Evolutionary conservation across 2,113 vertebrate genomes (phyloP).

Genomic region (Sebastes schlegelii): DNA sequence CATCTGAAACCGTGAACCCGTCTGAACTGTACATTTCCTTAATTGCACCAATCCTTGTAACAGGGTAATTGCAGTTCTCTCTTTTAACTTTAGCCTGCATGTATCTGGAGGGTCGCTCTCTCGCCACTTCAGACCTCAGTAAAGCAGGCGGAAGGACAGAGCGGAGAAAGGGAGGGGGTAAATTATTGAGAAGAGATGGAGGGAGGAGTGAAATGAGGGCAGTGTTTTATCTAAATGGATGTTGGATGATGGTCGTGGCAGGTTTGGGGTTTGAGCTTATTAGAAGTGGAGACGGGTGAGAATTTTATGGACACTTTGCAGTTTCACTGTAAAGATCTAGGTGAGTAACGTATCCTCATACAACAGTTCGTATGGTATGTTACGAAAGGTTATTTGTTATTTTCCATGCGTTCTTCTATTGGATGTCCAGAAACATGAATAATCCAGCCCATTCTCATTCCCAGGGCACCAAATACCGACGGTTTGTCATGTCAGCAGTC

Average conservation of each 20-base stretch:
- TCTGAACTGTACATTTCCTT: constrained; percentile 81
- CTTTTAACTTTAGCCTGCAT: constrained; percentile 49
- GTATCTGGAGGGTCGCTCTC: constrained; percentile 35
- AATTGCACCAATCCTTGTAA: constrained; percentile 77
- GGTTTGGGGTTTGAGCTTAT: constrained; percentile 28
- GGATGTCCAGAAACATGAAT: too few species aligned
- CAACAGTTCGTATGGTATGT: too few species aligned
- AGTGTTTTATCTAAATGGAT: constrained; percentile 46
- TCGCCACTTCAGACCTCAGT: constrained; percentile 5
- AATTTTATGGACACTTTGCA: constrained; percentile 7
- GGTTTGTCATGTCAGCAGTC: too few species aligned
- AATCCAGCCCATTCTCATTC: too few species aligned
- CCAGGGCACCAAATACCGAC: too few species aligned
- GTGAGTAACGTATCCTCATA: too few species aligned
- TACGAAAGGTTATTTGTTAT: too few species aligned
- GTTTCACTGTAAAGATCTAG: neutral
- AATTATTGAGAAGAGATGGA: constrained; percentile 21
- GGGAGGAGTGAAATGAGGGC: constrained; percentile 14
- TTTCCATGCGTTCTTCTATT: too few species aligned
- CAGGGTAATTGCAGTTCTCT: constrained; percentile 72
- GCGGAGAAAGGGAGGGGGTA: constrained; percentile 4
- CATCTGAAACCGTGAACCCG: constrained; percentile 74
- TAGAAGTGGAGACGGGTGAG: constrained; percentile 6
- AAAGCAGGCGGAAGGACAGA: neutral
- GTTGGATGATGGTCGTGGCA: constrained; percentile 20